Conservation (phyloP, 2,888 invertebrate species). For the Emmelina monodactyla region DNA sequence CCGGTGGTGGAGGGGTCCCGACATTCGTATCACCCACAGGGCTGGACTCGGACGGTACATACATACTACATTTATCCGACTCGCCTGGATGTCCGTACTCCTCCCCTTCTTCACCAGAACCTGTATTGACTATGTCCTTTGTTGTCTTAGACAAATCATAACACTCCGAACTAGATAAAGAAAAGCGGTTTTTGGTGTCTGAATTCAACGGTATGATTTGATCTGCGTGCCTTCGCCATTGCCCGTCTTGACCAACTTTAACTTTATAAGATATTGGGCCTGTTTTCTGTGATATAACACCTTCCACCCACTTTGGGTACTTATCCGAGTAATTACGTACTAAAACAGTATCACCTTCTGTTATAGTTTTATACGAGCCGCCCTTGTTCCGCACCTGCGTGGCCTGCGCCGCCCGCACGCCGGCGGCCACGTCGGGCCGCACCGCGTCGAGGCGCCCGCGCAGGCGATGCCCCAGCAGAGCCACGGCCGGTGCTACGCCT, state of each 20-base stretch:
- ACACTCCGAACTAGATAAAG: not conserved
- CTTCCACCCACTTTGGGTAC: slow-evolving; percentile 7
- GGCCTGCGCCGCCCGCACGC: not conserved
- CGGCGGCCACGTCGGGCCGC: slow-evolving; percentile 7
- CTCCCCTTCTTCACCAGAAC: not conserved
- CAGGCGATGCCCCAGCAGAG: slow-evolving; percentile 13
- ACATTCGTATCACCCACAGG: too few relatives aligned
- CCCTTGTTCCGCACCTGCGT: not conserved
- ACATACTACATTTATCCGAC: too few relatives aligned
- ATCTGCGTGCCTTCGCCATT: slow-evolving; percentile 5
- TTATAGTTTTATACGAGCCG: not conserved
- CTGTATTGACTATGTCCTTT: not conserved
- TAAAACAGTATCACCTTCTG: slow-evolving; percentile 4
- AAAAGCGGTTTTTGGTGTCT: not conserved
- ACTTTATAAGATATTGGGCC: slow-evolving; percentile 9
- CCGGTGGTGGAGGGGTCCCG: not conserved
- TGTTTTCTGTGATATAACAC: not conserved
- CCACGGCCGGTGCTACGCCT: slow-evolving; percentile 14
- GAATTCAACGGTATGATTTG: slow-evolving; percentile 2
- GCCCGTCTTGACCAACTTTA: not conserved
- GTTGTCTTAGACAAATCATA: not conserved
- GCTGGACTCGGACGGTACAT: too few relatives aligned
- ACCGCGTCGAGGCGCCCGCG: slow-evolving; percentile 14
- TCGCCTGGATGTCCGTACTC: too few relatives aligned
- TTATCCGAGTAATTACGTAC: slow-evolving; percentile 4